Evolutionary conservation across 2,113 vertebrate genomes (phyloP).

Genomic region (Cavia porcellus): DNA sequence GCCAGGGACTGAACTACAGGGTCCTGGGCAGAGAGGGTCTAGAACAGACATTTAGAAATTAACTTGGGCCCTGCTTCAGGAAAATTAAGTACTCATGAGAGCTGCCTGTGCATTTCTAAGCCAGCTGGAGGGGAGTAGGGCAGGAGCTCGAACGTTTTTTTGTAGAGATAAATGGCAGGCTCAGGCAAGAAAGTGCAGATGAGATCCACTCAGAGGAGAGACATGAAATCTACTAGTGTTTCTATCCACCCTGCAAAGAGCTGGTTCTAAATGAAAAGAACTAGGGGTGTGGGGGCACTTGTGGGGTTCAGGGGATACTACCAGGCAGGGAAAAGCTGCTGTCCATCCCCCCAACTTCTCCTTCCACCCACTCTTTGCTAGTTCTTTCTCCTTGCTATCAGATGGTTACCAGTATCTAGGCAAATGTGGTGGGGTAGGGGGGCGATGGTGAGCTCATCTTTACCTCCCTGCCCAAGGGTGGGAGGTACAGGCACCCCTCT

Average conservation of each 20-base stretch:
- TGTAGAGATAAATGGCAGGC: background rate
- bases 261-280: constrained; percentile 32
- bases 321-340: constrained; percentile 50
- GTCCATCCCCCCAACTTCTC: constrained; percentile 59
- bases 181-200: constrained; percentile 62
- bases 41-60: constrained; percentile 73
- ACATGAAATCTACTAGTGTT: constrained; percentile 31
- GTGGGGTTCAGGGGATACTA: constrained; percentile 43
- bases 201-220: constrained; percentile 9
- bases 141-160: background rate
- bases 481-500: constrained; percentile 42
- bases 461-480: constrained; percentile 44
- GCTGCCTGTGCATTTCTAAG: constrained; percentile 71
- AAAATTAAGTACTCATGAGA: constrained; percentile 82
- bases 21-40: constrained; percentile 34
- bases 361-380: constrained; percentile 68
- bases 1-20: constrained; percentile 50
- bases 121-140: background rate
- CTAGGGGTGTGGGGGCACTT: background rate
- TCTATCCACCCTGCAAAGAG: background rate
- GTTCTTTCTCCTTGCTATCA: constrained; percentile 61
- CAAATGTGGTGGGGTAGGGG: constrained; percentile 17
- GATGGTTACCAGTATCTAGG: constrained; percentile 76
- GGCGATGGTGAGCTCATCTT: constrained; percentile 62
- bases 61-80: constrained; percentile 65